A percentile compares a stretch with the other conserved stretches of the same genome.
Evolutionary conservation across 2,797 vertebrate genomes (phyloP).

Genomic region (Malacoctenus gilli): DNA sequence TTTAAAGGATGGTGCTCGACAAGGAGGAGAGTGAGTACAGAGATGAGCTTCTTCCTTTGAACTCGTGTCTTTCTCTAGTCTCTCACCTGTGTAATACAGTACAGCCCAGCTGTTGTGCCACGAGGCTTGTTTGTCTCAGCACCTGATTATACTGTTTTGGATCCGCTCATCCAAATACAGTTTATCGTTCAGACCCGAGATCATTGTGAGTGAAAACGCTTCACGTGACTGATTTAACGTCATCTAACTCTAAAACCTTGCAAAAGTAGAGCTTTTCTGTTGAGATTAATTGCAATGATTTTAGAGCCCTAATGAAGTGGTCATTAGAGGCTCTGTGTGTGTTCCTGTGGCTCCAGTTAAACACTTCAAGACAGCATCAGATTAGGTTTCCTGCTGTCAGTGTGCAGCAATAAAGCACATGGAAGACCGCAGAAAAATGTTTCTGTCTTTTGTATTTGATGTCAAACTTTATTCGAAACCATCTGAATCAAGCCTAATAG

Average conservation of each 20-base stretch:
- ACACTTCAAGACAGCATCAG: no score
- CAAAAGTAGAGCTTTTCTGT: not conserved
- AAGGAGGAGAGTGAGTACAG: slow-evolving; percentile 93
- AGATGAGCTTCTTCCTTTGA: not conserved
- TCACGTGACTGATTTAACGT: no score
- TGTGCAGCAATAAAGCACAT: no score
- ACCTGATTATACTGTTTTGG: not conserved
- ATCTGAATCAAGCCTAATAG: not conserved
- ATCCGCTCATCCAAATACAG: no score
- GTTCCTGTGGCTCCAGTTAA: no score
- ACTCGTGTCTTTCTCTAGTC: no score
- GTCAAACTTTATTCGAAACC: no score
- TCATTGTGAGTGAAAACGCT: no score
- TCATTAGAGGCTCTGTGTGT: not conserved
- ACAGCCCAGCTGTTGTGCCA: not conserved
- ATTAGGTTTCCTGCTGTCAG: no score
- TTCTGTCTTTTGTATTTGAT: no score
- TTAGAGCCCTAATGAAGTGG: no score
- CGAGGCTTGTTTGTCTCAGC: not conserved
- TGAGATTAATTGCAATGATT: not conserved
- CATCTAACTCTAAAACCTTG: not conserved
- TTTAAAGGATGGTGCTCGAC: slow-evolving; percentile 91
- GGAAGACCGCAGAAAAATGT: no score
- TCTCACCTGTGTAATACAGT: not conserved
- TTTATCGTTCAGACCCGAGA: not conserved